Conservation (phyloP, 1,140 invertebrate genomes). For the Magallana angulata region DNA sequence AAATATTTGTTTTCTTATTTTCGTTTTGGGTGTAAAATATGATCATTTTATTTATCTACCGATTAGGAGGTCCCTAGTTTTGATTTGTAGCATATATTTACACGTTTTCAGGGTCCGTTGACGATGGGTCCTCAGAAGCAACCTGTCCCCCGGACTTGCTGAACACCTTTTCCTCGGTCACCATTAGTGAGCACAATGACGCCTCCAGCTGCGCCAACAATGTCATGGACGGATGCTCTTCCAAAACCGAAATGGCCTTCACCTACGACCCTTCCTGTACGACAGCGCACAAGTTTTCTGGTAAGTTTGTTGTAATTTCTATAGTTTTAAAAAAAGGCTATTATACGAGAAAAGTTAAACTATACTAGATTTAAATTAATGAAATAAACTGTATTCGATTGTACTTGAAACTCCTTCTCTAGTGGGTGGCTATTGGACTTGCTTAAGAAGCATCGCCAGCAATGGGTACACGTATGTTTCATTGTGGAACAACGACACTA, state of each 20-base stretch:
- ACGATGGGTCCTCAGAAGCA: conserved; percentile 13
- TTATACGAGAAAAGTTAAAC: no score
- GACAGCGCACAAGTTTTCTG: conserved; percentile 28
- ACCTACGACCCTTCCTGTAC: conserved; percentile 44
- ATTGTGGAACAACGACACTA: conserved; percentile 21
- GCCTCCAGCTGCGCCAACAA: conserved; percentile 41
- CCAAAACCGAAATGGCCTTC: conserved; percentile 1
- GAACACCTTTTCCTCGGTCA: conserved; percentile 26
- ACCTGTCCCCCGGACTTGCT: conserved; percentile 46
- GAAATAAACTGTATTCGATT: not conserved
- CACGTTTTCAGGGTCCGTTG: conserved; percentile 14
- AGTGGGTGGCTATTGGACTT: not conserved
- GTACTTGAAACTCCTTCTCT: not conserved
- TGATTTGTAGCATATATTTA: not conserved
- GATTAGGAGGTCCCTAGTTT: no score
- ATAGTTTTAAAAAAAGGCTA: no score
- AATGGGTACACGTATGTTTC: conserved; percentile 12
- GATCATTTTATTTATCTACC: no score
- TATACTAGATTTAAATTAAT: no score
- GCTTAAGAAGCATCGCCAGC: conserved; percentile 13
- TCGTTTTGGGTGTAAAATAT: no score
- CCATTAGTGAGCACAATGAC: conserved; percentile 33
- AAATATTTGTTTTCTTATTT: no score
- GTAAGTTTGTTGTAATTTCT: conserved; percentile 6
- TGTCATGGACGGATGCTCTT: conserved; percentile 36